Evolutionary conservation across 30 jellyfish, hydroid and myxozoan genomes (phyloP).

Genomic region (Clytia hemisphaerica): DNA sequence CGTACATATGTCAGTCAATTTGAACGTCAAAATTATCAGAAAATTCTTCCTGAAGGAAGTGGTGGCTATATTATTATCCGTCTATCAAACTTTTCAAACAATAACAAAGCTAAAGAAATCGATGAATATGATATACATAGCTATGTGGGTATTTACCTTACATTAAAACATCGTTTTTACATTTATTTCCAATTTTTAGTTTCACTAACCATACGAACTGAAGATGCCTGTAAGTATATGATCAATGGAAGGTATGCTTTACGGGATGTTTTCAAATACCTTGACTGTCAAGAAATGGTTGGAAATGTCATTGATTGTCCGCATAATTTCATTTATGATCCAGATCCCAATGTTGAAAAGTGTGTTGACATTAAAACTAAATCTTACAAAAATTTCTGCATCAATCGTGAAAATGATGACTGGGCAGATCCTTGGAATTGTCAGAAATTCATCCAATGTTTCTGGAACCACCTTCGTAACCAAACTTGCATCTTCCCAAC

Average conservation of each 20-base stretch:
- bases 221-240: constrained; percentile 24
- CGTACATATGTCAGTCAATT: no score
- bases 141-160: no score
- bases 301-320: constrained; percentile 4
- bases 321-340: constrained; percentile 1
- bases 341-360: no score
- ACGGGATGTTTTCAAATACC: constrained; percentile 47
- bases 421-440: constrained; percentile 88
- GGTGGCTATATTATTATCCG: not conserved
- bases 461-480: no score
- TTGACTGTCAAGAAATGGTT: constrained; percentile 30
- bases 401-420: constrained; percentile 35
- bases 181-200: no score
- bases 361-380: constrained; percentile 14
- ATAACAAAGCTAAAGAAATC: not conserved
- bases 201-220: no score
- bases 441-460: constrained; percentile 64
- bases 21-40: no score
- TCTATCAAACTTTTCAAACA: not conserved
- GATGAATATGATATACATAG: not conserved
- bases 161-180: no score
- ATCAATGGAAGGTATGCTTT: constrained; percentile 38
- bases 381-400: constrained; percentile 39
- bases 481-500: constrained; percentile 40
- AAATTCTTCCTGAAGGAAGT: not conserved